A percentile compares a stretch with the other conserved stretches of the same genome.
These are phyloP conservation scores for Rhinoraja longicauda DNA, from an alignment of 2,797 vertebrate genomes.

Conservation along the genomic window DNA sequence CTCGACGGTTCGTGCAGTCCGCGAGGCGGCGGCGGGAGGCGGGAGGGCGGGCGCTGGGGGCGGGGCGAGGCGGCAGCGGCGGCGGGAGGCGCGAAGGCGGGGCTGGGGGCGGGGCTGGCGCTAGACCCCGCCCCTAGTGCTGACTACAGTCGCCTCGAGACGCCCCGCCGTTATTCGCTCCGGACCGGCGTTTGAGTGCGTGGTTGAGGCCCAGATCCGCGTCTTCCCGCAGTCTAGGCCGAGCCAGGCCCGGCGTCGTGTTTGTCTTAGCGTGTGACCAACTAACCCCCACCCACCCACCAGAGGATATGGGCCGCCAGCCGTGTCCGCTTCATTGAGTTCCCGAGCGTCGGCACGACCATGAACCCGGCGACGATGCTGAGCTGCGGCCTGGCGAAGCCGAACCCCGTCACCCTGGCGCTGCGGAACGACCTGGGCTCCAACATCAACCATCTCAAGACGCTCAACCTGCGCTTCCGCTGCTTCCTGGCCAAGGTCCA, in stretches of 20 bases:
- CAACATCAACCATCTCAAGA: conserved; percentile 90
- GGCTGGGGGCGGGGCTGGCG: neutral
- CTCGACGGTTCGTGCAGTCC: neutral
- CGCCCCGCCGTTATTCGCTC: neutral
- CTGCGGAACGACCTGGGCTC: conserved; percentile 91
- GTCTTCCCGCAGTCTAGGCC: neutral
- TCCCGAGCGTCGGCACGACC: neutral
- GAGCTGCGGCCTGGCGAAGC: conserved; percentile 48
- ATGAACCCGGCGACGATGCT: conserved; percentile 31
- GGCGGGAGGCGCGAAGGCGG: neutral
- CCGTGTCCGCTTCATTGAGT: neutral
- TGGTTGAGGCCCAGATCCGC: neutral
- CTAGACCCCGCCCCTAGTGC: neutral
- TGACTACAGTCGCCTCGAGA: neutral
- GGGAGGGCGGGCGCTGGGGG: neutral
- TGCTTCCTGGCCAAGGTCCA: conserved; percentile 95
- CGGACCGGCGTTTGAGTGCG: no score
- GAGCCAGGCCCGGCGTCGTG: neutral
- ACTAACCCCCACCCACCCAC: neutral
- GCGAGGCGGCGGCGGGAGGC: neutral
- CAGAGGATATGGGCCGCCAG: conserved; percentile 11
- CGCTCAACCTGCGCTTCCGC: conserved; percentile 89
- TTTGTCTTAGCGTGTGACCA: no score
- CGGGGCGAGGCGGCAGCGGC: no score
- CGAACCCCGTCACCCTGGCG: conserved; percentile 68